phyloP scores from a whole-genome alignment of 2,113 vertebrate genomes.

The Serinus canaria region DNA sequence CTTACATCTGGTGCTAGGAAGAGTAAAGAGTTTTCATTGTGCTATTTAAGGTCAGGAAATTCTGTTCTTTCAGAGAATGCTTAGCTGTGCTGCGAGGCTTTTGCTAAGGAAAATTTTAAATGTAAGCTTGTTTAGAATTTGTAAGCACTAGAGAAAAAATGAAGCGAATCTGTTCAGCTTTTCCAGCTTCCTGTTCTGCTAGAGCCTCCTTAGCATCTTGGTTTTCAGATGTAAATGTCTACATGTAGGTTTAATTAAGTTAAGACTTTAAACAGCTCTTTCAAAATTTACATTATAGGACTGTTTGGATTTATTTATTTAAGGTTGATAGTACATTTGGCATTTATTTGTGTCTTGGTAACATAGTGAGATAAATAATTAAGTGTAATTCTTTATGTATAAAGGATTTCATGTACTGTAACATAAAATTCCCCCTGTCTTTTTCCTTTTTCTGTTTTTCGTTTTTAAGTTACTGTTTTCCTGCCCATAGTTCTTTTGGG shows the following conservation, averaged over 20 bases:
- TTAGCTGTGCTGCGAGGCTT: background rate
- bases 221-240: background rate
- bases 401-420: background rate
- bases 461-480: background rate
- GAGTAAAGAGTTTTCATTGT: background rate
- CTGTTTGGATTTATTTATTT: background rate
- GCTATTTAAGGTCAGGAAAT: background rate
- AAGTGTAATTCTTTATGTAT: background rate
- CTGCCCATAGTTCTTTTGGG: background rate
- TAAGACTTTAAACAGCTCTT: background rate
- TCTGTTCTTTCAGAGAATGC: background rate
- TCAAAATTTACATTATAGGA: background rate
- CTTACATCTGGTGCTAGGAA: background rate
- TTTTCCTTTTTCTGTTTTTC: background rate
- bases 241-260: background rate
- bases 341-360: background rate
- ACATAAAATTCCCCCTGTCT: fast-evolving
- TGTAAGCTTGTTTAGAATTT: background rate
- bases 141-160: background rate
- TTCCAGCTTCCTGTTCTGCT: background rate
- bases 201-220: background rate
- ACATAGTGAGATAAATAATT: background rate
- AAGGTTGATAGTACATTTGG: background rate
- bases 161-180: background rate
- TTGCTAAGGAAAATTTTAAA: background rate